Evolutionary conservation across 2,888 invertebrate genomes (phyloP), one percentile per base, ranked within the genome.

Genomic region (Chalcis sispes): DNA sequence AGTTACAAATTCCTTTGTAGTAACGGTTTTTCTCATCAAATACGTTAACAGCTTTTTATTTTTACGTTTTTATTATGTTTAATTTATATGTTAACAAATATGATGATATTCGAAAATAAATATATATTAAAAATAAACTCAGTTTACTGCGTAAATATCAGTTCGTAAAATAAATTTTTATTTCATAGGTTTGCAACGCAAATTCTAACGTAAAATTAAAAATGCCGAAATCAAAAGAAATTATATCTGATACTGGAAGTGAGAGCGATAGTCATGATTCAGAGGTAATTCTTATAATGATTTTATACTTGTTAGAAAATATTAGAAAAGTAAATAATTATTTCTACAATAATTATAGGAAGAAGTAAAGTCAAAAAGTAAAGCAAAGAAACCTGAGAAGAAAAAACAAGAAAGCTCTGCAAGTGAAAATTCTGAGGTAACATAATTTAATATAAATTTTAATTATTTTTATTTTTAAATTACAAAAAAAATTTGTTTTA

Each of bases 201-300:
- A 18, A 8, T 20, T 10, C n/a, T n/a, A 15, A 42, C 7, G 15
- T 42, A 42, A 15, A 42, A 13, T 42, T 13, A 42, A 42, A 75
- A 65, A 88, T 88, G 88, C 87, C 88, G 3, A 87, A 87, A 75
- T 85, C 86, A 0, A 87, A 85, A 75, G 87, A 86, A 79, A 83
- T 80, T 36, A 69, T 87, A n/a, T 79, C 79, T 32, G 77, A 79
- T 25, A 79, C 78, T 54, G 78, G 64, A 40, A 85, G 83, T 72
- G 83, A 80, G 1, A 84, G 83, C n/a, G 83, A 29, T 25, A 75
- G 69, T 81, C 81, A 83, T 82, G 79, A 73, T 20, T 76, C 76
- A 46, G 79, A 80, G 77, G 80, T 76, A 64, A 48, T 20, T 40
- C 59, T 46, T 59, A 36, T 20, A 36, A 25, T 54, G 36, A 25